Conservation (phyloP, 2,797 vertebrate genomes). For the Petrocephalus sullivani region DNA sequence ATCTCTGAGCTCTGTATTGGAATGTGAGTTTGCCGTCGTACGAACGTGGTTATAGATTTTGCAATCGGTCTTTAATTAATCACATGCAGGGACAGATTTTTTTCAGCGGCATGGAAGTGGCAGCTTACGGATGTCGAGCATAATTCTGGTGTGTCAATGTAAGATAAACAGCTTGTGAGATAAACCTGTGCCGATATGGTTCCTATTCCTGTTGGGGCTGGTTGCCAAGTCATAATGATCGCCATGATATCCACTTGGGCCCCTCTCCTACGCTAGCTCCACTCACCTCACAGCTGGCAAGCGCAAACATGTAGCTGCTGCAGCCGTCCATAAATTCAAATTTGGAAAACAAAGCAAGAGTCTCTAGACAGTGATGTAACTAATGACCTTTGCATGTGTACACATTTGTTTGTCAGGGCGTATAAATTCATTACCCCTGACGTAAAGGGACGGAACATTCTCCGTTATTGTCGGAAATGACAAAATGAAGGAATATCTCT, state of each 20-base stretch:
- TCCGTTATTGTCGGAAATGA: conserved; percentile 19
- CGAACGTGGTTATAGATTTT: neutral
- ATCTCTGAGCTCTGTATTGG: neutral
- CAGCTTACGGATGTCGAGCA: neutral
- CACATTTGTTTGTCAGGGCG: conserved; percentile 41
- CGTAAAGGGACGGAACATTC: conserved; percentile 11
- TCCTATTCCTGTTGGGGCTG: neutral
- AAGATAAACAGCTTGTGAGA: conserved; percentile 10
- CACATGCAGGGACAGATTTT: neutral
- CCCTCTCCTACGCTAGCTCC: neutral
- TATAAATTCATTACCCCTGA: conserved; percentile 26
- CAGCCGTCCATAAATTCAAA: conserved; percentile 15
- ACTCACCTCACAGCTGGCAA: neutral
- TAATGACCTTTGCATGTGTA: conserved; percentile 46
- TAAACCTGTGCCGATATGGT: neutral
- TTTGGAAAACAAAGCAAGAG: conserved; percentile 9
- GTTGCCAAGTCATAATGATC: neutral
- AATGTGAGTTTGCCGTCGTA: neutral
- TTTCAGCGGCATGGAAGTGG: neutral
- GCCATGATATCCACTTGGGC: neutral
- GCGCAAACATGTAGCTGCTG: neutral
- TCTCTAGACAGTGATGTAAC: conserved; percentile 47
- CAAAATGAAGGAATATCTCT: conserved; percentile 13
- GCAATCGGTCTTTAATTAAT: conserved; percentile 2
- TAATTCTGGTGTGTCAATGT: neutral